Conservation (phyloP, 2,888 invertebrate species). For the Drosophila neotestacea region DNA sequence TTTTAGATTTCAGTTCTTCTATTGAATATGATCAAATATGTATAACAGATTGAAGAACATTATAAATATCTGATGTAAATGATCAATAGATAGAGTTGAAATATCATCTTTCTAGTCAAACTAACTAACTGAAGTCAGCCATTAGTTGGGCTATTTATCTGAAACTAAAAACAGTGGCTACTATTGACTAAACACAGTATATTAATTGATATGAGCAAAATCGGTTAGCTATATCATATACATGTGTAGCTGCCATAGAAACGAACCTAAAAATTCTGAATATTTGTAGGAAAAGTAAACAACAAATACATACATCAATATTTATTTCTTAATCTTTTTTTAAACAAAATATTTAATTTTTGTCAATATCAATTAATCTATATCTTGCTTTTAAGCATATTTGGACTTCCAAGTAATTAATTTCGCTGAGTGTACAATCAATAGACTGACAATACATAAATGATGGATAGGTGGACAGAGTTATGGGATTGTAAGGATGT, state of each 20-base stretch:
- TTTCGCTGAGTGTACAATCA: slow-evolving; percentile 39
- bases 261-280: background rate
- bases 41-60: no score
- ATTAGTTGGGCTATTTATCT: background rate
- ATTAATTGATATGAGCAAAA: background rate
- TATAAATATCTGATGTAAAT: no score
- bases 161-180: background rate
- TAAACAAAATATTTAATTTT: no score
- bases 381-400: background rate
- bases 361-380: background rate
- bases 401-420: background rate
- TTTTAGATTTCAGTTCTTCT: background rate
- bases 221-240: background rate
- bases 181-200: background rate
- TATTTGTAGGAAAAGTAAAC: no score
- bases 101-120: background rate
- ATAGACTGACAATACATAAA: slow-evolving; percentile 42
- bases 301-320: no score
- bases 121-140: background rate
- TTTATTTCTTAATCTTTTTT: no score
- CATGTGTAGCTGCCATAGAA: background rate
- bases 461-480: slow-evolving; percentile 12
- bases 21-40: no score
- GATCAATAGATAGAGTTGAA: no score
- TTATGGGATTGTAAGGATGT: slow-evolving; percentile 9